A percentile compares a stretch with the other conserved stretches of the same genome.
These are phyloP conservation scores for Takifugu rubripes DNA, from an alignment of 2,797 vertebrate genomes.

Conservation along the genomic window DNA sequence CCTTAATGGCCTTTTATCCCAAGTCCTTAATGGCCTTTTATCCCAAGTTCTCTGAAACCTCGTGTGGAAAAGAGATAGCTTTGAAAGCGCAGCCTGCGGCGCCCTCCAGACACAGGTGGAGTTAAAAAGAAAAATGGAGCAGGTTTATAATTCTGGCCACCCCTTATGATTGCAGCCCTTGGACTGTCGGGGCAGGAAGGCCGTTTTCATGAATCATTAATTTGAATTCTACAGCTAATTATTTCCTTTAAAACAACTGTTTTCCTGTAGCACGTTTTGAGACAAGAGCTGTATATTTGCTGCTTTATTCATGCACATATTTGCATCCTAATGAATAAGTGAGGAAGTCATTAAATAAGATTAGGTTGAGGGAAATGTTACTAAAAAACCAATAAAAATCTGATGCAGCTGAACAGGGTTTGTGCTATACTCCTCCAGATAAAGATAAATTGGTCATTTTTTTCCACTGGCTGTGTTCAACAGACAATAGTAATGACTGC, in stretches of 20 bases:
- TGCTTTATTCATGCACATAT: not conserved
- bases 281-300: not conserved
- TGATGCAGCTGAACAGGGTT: not conserved
- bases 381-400: constrained; percentile 12
- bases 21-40: constrained; percentile 10
- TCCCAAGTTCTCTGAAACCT: not conserved
- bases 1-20: constrained; percentile 11
- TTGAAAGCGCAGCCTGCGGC: constrained; percentile 13
- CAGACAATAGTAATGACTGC: not conserved
- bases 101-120: constrained; percentile 44
- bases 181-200: constrained; percentile 59
- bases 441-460: not conserved
- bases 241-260: not conserved
- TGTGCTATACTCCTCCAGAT: no score
- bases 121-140: constrained; percentile 50
- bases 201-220: constrained; percentile 81
- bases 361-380: constrained; percentile 11
- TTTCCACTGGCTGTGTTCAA: not conserved
- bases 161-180: constrained; percentile 64
- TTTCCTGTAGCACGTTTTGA: not conserved
- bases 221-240: constrained; percentile 46
- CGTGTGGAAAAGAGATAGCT: constrained; percentile 10
- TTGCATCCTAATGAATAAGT: not conserved
- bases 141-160: constrained; percentile 75
- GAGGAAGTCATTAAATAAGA: constrained; percentile 3